Evolutionary conservation across 2,113 vertebrate species (phyloP), one percentile per base, ranked within the genome.

Genomic region (Cololabis saira): DNA sequence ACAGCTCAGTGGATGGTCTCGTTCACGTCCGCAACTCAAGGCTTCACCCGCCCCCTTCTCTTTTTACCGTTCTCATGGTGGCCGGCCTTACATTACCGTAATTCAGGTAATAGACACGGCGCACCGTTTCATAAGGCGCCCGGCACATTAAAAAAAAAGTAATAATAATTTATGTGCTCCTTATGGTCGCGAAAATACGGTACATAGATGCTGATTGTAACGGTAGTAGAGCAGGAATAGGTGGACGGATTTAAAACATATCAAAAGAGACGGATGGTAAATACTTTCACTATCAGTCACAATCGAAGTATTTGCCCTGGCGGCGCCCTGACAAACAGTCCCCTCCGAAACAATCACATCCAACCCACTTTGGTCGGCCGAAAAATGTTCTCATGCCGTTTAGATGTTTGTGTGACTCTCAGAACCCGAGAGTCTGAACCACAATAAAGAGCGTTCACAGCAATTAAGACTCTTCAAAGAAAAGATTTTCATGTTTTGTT

Each of bases 391-490:
- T 52, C 74, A 59, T n/a, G 43, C 54, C 27, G 41, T 45, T 59
- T 13, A 51, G 14, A 71, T 51, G 41, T 71, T 54, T 75, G 71
- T 37, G 71, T 59, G 67, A 61, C 58, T 42, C 33, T 42, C 33
- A 4, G 41, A 63, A 52, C 61, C 61, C 3, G 45, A n/a, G 5
- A 50, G 24, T 27, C 51, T 24, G 61, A n/a, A 71, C 1, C 67
- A 55, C 61, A 66, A 67, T 62, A 71, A 58, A 61, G 56, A 33
- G 13, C 19, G 18, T 19, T 18, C 16, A 16, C 30, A 18, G 19
- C 0, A 19, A 7, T 55, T 10, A 5, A 8, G 24, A 52, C 21
- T 54, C 57, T 47, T 47, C 24, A 59, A 41, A 37, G 57, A 37
- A 54, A 53, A 58, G 2, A 30, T 40, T 50, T 67, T 50, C 22